Percentiles rank a stretch among this genome's conserved stretches.
phyloP scores from a whole-genome alignment of 1,140 invertebrate genomes.

The Euura saliciscinereae region DNA sequence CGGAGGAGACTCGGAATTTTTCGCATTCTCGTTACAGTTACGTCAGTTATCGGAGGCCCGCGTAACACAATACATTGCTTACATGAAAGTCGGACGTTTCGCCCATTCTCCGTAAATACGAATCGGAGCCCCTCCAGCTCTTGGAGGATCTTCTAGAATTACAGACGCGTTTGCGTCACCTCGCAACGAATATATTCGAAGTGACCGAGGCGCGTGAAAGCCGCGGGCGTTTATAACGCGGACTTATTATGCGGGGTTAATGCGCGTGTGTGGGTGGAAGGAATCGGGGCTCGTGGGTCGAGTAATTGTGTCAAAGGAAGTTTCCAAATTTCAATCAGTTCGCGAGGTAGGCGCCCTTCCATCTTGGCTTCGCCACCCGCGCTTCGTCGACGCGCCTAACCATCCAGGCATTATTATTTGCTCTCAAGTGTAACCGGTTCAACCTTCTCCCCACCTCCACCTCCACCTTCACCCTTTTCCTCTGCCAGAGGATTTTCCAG shows the following conservation, averaged over 20 bases:
- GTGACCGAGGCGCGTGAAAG: neutral
- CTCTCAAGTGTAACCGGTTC: slow-evolving; percentile 58
- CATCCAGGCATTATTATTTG: slow-evolving; percentile 62
- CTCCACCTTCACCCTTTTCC: slow-evolving; percentile 15
- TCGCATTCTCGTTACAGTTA: neutral
- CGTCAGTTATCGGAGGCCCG: too few relatives aligned
- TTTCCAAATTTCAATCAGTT: slow-evolving; percentile 59
- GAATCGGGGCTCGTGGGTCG: slow-evolving; percentile 21
- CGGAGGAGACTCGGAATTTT: neutral
- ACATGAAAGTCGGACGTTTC: too few relatives aligned
- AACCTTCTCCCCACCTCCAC: slow-evolving; percentile 45
- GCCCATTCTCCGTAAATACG: too few relatives aligned
- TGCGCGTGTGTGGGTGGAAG: neutral
- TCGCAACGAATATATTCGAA: neutral
- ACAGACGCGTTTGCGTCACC: slow-evolving; percentile 2
- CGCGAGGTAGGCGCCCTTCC: slow-evolving; percentile 30
- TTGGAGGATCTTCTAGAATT: neutral
- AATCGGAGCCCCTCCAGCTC: too few relatives aligned
- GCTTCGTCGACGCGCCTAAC: slow-evolving; percentile 40
- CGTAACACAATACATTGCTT: too few relatives aligned
- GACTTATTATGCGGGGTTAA: neutral
- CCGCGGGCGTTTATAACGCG: neutral
- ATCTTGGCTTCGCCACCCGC: slow-evolving; percentile 16
- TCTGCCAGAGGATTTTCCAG: slow-evolving; percentile 36
- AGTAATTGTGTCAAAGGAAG: slow-evolving; percentile 60